These are phyloP conservation scores for Pissodes strobi DNA, from an alignment of 1,140 invertebrate species.

Conservation along the genomic window DNA sequence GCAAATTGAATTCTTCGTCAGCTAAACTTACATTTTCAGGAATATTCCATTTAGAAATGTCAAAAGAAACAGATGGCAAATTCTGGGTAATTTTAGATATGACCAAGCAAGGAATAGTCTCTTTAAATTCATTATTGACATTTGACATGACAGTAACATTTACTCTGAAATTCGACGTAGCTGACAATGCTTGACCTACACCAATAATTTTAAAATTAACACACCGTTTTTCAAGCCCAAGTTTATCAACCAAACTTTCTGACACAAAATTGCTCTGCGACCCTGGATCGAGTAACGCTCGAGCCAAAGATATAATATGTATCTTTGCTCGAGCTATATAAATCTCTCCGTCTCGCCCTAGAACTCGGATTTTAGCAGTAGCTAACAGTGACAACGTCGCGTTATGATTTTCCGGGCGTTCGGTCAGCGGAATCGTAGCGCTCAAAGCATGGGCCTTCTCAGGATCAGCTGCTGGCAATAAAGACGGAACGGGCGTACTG, in stretches of 20 bases:
- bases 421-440: no score
- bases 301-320: no score
- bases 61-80: no score
- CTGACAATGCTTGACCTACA: background rate
- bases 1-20: no score
- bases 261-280: constrained; percentile 10
- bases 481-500: background rate
- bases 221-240: background rate
- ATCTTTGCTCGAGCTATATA: background rate
- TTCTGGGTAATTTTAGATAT: constrained; percentile 1
- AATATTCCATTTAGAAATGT: no score
- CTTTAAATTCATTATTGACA: background rate
- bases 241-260: constrained; percentile 5
- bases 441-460: background rate
- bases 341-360: background rate
- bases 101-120: background rate
- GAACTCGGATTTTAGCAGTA: background rate
- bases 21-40: no score
- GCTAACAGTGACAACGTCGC: constrained; percentile 5
- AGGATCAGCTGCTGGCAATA: background rate
- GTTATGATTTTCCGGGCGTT: no score
- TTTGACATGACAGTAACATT: constrained; percentile 13
- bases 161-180: background rate
- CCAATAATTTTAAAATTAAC: constrained; percentile 10
- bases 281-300: constrained; percentile 6